These are phyloP conservation scores for Hypomecis atomaria DNA, from an alignment of 2,888 invertebrate species.

Conservation along the genomic window DNA sequence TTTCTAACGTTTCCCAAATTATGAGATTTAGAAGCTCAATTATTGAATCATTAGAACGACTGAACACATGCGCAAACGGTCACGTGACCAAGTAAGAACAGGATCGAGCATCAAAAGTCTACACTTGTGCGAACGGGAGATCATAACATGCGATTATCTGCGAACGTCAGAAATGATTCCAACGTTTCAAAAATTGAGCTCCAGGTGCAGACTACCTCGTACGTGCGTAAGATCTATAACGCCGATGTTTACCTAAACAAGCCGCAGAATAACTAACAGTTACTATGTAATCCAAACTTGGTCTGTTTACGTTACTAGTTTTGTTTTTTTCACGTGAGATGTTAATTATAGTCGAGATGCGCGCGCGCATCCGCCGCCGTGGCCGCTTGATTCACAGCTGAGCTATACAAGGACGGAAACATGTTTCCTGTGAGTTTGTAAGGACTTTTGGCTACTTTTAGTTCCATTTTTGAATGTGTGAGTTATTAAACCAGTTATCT, in stretches of 20 bases:
- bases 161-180: too few species aligned
- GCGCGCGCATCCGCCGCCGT: slow-evolving; percentile 57
- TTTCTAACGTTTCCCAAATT: too few species aligned
- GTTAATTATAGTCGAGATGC: slow-evolving; percentile 66
- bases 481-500: too few species aligned
- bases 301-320: slow-evolving; percentile 60
- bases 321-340: slow-evolving; percentile 60
- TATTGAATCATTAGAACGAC: too few species aligned
- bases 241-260: background rate
- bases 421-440: slow-evolving; percentile 19
- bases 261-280: background rate
- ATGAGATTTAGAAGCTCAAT: too few species aligned
- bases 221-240: background rate
- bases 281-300: slow-evolving; percentile 35
- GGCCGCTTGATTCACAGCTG: slow-evolving; percentile 45
- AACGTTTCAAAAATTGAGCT: too few species aligned
- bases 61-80: too few species aligned
- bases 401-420: slow-evolving; percentile 30
- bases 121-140: too few species aligned
- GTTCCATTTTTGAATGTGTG: background rate
- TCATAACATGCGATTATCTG: too few species aligned
- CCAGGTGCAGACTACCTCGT: too few species aligned
- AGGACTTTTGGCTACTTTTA: slow-evolving; percentile 12
- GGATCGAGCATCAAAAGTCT: too few species aligned
- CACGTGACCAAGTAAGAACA: too few species aligned